phyloP scores from a whole-genome alignment of 2,797 vertebrate species.

The Chloroceryle amazona region DNA sequence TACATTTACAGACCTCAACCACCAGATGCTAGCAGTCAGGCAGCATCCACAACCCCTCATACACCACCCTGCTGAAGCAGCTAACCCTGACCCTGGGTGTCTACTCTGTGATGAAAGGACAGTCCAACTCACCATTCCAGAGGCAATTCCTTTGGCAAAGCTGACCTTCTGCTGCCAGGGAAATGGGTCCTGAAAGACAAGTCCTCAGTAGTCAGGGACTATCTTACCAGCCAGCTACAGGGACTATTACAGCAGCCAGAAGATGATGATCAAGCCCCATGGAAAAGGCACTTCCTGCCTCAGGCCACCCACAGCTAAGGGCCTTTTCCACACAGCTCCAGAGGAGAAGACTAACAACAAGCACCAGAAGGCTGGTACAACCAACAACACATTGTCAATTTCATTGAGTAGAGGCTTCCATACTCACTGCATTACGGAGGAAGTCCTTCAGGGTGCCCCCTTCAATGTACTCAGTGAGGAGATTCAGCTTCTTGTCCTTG shows the following conservation, averaged over 20 bases:
- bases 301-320: not conserved
- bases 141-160: conserved; percentile 94
- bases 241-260: not conserved
- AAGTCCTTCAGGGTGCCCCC: conserved; percentile 95
- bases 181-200: conserved; percentile 88
- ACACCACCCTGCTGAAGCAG: not conserved
- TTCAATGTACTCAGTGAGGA: conserved; percentile 94
- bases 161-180: conserved; percentile 95
- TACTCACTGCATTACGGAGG: conserved; percentile 89
- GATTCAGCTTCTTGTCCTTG: conserved; percentile 94
- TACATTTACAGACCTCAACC: not conserved
- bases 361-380: not conserved
- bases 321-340: not conserved
- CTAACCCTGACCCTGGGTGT: not conserved
- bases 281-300: not conserved
- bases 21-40: not conserved
- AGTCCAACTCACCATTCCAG: conserved; percentile 92
- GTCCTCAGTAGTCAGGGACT: not conserved
- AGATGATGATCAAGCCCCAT: not conserved
- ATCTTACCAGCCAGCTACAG: not conserved
- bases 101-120: not conserved
- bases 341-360: not conserved
- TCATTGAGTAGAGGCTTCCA: not conserved
- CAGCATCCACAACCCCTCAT: not conserved
- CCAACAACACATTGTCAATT: not conserved